Evolutionary conservation across 2,113 vertebrate species (phyloP), one percentile per base, ranked within the genome.

Genomic region (Prunella fulvescens): DNA sequence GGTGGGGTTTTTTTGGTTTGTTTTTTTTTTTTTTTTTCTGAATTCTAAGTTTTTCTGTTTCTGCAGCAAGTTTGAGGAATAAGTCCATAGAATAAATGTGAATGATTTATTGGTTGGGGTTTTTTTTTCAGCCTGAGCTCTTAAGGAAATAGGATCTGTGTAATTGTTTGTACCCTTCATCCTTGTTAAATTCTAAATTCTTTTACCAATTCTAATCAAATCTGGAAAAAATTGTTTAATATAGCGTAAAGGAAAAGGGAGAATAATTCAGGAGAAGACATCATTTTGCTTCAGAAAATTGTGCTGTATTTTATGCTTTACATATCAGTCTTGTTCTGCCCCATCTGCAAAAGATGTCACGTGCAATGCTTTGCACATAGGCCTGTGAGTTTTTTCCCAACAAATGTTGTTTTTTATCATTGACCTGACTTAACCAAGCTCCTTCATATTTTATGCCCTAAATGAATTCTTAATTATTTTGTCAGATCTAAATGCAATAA

Each of bases 331-430:
- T 80, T 57, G 9, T 5, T 12, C 51, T 45, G 18, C 33, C 62
- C 40, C 26, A 23, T 18, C n/a, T 92, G 40, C n/a, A 31, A 60
- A 67, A 89, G 44, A 22, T 39, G 18, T 81, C 44, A 48, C 0
- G 0, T 54, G 42, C 11, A 35, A 3, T 1, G 1, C 22, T 60
- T 92, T 9, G 6, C 20, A 33, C 18, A 6, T 10, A 20, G 45
- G 11, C 23, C 3, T 45, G 22, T 3, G 9, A 29, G n/a, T 16
- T 54, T 18, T 83, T 86, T 70, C 37, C 45, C 74, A 40, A 8
- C 10, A 35, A 42, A 40, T 45, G 10, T 2, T 42, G 58, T 39
- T 82, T 64, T 39, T 82, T 64, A 70, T 42, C 31, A 6, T 40
- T 81, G 66, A 70, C 56, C 23, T 78, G n/a, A 24, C 26, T 60